These are phyloP conservation scores for Poeciliopsis gracilis DNA, from an alignment of 2,797 vertebrate species.

Conservation along the genomic window DNA sequence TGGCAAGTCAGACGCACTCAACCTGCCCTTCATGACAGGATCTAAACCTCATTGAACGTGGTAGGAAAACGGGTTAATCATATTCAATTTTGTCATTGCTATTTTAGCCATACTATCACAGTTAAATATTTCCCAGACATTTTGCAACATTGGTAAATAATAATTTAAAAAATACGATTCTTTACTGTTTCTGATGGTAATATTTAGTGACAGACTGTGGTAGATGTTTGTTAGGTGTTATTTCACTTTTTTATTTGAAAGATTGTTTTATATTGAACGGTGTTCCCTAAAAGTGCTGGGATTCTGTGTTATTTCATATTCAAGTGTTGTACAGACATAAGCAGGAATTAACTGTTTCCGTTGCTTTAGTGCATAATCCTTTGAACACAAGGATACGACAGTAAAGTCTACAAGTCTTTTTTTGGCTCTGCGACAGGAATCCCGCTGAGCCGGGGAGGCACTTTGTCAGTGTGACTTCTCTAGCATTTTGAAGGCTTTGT, in stretches of 20 bases:
- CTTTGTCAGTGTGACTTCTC: slow-evolving; percentile 52
- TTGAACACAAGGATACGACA: slow-evolving; percentile 12
- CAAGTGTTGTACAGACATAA: slow-evolving; percentile 11
- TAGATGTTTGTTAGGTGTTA: background rate
- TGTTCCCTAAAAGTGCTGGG: background rate
- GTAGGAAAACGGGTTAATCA: background rate
- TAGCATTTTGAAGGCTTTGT: slow-evolving; percentile 48
- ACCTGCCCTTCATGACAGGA: background rate
- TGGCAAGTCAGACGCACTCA: background rate
- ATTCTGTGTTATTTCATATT: background rate
- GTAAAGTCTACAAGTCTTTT: slow-evolving; percentile 23
- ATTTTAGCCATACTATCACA: background rate
- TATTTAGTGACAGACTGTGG: background rate
- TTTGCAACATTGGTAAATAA: background rate
- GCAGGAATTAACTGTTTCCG: slow-evolving; percentile 11
- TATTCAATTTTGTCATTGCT: background rate
- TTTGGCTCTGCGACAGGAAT: slow-evolving; percentile 15
- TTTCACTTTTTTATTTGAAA: background rate
- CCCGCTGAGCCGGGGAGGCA: slow-evolving; percentile 20
- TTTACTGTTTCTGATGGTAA: background rate
- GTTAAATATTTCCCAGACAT: background rate
- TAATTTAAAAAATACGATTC: background rate
- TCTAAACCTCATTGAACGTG: background rate
- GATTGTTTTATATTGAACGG: background rate
- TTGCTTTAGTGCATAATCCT: background rate